A percentile compares a stretch with the other conserved stretches of the same genome.
Conservation (phyloP, 2,888 invertebrate species). For the Parasteatoda lunata region DNA sequence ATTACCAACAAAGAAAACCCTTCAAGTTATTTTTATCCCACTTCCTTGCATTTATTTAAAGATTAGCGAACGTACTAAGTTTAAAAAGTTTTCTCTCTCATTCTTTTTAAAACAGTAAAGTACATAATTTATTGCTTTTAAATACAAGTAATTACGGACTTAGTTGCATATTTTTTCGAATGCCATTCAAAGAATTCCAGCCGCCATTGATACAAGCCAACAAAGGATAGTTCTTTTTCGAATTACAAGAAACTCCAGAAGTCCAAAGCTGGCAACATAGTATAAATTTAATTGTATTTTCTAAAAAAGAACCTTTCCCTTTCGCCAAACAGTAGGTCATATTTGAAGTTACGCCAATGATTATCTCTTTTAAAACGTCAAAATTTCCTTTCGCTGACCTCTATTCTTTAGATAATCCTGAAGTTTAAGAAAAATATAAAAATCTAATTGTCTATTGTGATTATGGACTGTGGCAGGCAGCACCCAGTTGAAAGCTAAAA, state of each 20-base stretch:
- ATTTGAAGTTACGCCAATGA: conserved; percentile 16
- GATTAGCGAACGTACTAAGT: too few relatives aligned
- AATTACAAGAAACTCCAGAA: neutral
- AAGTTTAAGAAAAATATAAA: conserved; percentile 8
- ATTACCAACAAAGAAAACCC: too few relatives aligned
- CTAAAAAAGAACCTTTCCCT: neutral
- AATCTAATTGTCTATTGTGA: conserved; percentile 25
- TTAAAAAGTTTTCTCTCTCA: too few relatives aligned
- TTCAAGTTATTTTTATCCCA: too few relatives aligned
- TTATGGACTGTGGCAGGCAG: neutral
- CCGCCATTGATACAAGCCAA: neutral
- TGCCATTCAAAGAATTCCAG: neutral
- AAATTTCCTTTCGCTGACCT: conserved; percentile 38
- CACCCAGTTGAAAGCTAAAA: conserved; percentile 17
- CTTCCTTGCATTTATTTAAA: too few relatives aligned
- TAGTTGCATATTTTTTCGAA: neutral
- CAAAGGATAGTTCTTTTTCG: conserved; percentile 10
- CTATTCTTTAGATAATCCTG: conserved; percentile 14
- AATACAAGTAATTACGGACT: neutral
- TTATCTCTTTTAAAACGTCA: conserved; percentile 35
- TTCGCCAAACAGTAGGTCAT: conserved; percentile 45
- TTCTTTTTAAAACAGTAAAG: too few relatives aligned
- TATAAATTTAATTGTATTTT: neutral
- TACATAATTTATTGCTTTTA: too few relatives aligned
- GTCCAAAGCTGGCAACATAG: neutral